phyloP scores from a whole-genome alignment of 2,888 invertebrate species.

The Liopterus haemorrhoidalis region DNA sequence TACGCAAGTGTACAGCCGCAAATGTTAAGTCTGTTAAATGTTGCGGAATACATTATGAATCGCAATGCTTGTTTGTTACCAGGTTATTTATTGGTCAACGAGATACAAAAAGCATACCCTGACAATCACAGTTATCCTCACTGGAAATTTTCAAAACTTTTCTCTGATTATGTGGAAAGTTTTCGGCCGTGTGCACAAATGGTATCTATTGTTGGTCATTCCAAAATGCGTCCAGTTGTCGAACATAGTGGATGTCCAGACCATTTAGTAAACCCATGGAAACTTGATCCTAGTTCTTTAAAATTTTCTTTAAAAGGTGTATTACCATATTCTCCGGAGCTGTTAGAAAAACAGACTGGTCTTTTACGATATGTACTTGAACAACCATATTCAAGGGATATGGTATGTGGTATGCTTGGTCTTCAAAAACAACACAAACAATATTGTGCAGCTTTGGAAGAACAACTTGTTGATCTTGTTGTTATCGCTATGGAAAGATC shows the following conservation, averaged over 20 bases:
- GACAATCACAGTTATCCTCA: conserved; percentile 80
- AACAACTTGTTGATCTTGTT: conserved; percentile 85
- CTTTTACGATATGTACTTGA: conserved; percentile 84
- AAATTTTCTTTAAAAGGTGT: conserved; percentile 66
- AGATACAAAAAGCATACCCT: conserved; percentile 83
- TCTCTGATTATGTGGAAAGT: conserved; percentile 86
- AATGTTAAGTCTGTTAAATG: conserved; percentile 71
- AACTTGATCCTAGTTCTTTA: conserved; percentile 76
- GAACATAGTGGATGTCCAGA: conserved; percentile 89
- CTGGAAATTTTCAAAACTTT: conserved; percentile 83
- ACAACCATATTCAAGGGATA: conserved; percentile 92
- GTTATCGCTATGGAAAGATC: conserved; percentile 89
- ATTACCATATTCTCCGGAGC: conserved; percentile 82
- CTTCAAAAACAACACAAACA: conserved; percentile 77
- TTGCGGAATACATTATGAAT: conserved; percentile 86
- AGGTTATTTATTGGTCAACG: conserved; percentile 91
- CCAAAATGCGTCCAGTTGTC: conserved; percentile 88
- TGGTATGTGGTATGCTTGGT: conserved; percentile 92
- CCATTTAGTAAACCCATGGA: conserved; percentile 88
- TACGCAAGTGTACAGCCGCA: conserved; percentile 78
- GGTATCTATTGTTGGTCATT: conserved; percentile 87
- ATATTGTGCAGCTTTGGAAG: conserved; percentile 78
- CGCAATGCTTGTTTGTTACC: conserved; percentile 86
- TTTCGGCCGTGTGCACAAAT: conserved; percentile 92
- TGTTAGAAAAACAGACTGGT: conserved; percentile 82